These are phyloP conservation scores for Chlorodrepanis virens DNA, from an alignment of 2,113 vertebrate species.

Conservation along the genomic window DNA sequence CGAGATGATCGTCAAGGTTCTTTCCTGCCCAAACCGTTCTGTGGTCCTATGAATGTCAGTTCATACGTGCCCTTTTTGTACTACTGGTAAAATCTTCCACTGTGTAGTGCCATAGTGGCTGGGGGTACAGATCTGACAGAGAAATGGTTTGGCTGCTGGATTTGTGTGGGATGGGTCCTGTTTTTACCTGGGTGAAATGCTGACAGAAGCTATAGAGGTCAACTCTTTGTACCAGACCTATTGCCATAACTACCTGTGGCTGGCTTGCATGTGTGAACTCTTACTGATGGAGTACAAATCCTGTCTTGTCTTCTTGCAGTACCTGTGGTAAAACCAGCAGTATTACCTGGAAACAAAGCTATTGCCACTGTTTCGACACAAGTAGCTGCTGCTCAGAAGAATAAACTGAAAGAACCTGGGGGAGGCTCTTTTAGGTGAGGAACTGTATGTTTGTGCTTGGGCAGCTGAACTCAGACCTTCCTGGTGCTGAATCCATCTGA, in stretches of 20 bases:
- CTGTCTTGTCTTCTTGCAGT: constrained; percentile 70
- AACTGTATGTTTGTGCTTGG: background rate
- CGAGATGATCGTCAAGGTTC: background rate
- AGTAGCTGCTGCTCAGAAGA: constrained; percentile 82
- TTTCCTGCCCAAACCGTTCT: background rate
- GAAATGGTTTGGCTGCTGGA: background rate
- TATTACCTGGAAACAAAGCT: constrained; percentile 81
- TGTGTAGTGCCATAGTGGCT: background rate
- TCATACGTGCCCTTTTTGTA: background rate
- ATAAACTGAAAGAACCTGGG: constrained; percentile 88
- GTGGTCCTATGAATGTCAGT: background rate
- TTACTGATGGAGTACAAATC: background rate
- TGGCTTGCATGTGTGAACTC: background rate
- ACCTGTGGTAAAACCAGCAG: constrained; percentile 81
- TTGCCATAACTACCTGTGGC: background rate
- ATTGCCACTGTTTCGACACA: constrained; percentile 76
- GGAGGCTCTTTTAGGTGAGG: constrained; percentile 92
- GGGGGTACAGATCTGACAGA: background rate
- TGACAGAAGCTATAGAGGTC: background rate
- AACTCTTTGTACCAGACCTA: background rate
- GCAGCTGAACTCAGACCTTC: background rate
- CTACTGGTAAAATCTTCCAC: background rate
- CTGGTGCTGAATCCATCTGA: background rate
- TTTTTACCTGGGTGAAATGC: background rate
- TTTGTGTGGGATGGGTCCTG: background rate